A percentile compares a stretch with the other conserved stretches of the same genome.
Conservation (phyloP, 2,113 vertebrate species). For the Trogon surrucura region DNA sequence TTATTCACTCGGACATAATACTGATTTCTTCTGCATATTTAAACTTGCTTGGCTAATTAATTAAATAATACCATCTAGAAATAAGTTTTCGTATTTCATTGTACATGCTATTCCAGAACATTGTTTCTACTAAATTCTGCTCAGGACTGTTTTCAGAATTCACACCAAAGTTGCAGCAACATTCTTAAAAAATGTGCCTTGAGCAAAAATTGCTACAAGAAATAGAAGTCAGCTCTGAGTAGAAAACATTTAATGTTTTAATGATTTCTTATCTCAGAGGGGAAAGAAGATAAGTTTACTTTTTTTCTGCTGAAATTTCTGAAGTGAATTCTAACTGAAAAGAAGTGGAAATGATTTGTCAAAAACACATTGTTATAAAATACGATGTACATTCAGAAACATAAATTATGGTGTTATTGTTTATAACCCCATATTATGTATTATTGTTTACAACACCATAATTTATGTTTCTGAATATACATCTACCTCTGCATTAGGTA, state of each 20-base stretch:
- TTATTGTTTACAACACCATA: no score
- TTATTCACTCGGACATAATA: slow-evolving; percentile 26
- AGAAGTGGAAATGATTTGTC: slow-evolving; percentile 71
- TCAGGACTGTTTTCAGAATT: slow-evolving; percentile 46
- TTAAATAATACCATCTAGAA: slow-evolving; percentile 47
- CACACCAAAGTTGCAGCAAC: slow-evolving; percentile 13
- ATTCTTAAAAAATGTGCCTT: neutral
- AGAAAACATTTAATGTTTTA: slow-evolving; percentile 60
- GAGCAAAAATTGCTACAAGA: slow-evolving; percentile 29
- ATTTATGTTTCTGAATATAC: neutral
- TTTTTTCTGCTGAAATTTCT: slow-evolving; percentile 70
- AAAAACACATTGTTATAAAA: slow-evolving; percentile 74
- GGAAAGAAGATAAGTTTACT: slow-evolving; percentile 63
- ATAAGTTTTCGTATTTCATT: slow-evolving; percentile 61
- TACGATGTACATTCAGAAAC: slow-evolving; percentile 68
- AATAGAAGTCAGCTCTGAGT: slow-evolving; percentile 34
- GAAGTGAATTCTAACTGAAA: slow-evolving; percentile 42
- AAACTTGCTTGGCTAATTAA: slow-evolving; percentile 50
- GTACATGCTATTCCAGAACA: slow-evolving; percentile 45
- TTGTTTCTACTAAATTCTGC: slow-evolving; percentile 38
- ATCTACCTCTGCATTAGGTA: slow-evolving; percentile 42
- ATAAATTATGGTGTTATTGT: slow-evolving; percentile 56
- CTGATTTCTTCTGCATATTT: slow-evolving; percentile 39
- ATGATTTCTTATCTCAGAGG: slow-evolving; percentile 64
- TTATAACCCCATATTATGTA: no score